Evolutionary conservation across 2,888 invertebrate species (phyloP).

Genomic region (Drosophila nigritarsus): DNA sequence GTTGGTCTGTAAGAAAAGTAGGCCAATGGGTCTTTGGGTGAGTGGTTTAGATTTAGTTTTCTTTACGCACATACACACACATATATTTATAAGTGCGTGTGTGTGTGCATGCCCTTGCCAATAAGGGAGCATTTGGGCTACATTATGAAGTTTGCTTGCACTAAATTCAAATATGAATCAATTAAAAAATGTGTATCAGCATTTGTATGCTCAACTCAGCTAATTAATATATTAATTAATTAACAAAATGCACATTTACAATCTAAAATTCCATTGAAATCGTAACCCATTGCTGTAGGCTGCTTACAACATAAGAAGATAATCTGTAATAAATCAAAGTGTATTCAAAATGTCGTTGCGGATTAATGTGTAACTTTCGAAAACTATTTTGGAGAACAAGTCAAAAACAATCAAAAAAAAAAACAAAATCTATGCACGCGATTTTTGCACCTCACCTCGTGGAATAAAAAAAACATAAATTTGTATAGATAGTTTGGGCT

Average conservation of each 20-base stretch:
- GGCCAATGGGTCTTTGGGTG: slow-evolving; percentile 83
- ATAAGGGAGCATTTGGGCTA: slow-evolving; percentile 29
- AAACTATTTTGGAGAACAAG: slow-evolving; percentile 15
- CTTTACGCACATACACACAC: slow-evolving; percentile 11
- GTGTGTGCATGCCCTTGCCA: slow-evolving; percentile 50
- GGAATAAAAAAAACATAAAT: slow-evolving; percentile 11
- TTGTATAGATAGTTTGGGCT: slow-evolving; percentile 20
- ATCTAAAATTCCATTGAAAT: background rate
- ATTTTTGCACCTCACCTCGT: slow-evolving; percentile 44
- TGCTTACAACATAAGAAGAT: background rate
- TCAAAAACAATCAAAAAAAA: background rate
- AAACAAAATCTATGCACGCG: background rate
- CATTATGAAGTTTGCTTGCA: slow-evolving; percentile 7
- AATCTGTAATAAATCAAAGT: slow-evolving; percentile 9
- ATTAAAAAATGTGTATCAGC: background rate
- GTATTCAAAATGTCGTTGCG: slow-evolving; percentile 17
- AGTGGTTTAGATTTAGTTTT: slow-evolving; percentile 73
- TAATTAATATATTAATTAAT: background rate
- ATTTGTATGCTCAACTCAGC: background rate
- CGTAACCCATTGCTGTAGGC: background rate
- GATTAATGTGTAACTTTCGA: background rate
- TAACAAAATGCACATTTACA: background rate
- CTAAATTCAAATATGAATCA: background rate
- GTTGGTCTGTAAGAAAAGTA: slow-evolving; percentile 74
- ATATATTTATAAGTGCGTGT: background rate